Evolutionary conservation across 2,797 vertebrate genomes (phyloP).

Genomic region (Xiphophorus birchmanni): DNA sequence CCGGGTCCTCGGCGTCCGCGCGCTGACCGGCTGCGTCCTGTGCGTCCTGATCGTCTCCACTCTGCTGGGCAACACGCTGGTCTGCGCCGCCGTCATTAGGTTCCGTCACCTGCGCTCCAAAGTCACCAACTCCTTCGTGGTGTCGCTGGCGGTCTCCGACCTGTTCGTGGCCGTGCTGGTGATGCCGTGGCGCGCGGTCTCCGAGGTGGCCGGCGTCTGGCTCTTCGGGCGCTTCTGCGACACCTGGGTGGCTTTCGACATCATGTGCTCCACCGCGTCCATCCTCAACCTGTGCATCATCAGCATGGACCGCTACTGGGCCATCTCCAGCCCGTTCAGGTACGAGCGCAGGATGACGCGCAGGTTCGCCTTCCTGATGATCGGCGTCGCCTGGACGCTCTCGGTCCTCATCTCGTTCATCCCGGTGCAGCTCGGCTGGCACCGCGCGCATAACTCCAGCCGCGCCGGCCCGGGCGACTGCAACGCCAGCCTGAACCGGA

Average conservation of each 20-base stretch:
- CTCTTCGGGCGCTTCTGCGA: constrained; percentile 85
- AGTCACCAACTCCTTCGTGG: constrained; percentile 83
- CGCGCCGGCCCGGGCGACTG: constrained; percentile 65
- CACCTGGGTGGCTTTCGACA: constrained; percentile 86
- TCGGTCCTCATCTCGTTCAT: constrained; percentile 86
- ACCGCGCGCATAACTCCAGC: constrained; percentile 62
- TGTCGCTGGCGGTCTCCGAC: constrained; percentile 84
- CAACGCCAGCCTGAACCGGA: constrained; percentile 79
- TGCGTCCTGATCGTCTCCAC: constrained; percentile 81
- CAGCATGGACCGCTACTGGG: constrained; percentile 87
- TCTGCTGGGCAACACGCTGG: constrained; percentile 81
- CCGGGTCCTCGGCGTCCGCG: constrained; percentile 47
- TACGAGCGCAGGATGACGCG: constrained; percentile 83
- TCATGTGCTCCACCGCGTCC: constrained; percentile 86
- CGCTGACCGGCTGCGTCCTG: constrained; percentile 78
- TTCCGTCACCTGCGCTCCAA: constrained; percentile 84
- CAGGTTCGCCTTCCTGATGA: constrained; percentile 77
- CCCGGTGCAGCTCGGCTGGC: constrained; percentile 84
- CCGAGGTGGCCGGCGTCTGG: constrained; percentile 79
- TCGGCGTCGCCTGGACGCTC: constrained; percentile 81
- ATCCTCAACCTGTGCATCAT: constrained; percentile 87
- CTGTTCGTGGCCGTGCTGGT: constrained; percentile 85
- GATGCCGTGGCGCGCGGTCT: constrained; percentile 84
- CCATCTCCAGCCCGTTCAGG: constrained; percentile 80
- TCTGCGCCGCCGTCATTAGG: constrained; percentile 79